Base-by-base conservation (phyloP, 2,888 invertebrate species). In the Cephus spinipes region DNA sequence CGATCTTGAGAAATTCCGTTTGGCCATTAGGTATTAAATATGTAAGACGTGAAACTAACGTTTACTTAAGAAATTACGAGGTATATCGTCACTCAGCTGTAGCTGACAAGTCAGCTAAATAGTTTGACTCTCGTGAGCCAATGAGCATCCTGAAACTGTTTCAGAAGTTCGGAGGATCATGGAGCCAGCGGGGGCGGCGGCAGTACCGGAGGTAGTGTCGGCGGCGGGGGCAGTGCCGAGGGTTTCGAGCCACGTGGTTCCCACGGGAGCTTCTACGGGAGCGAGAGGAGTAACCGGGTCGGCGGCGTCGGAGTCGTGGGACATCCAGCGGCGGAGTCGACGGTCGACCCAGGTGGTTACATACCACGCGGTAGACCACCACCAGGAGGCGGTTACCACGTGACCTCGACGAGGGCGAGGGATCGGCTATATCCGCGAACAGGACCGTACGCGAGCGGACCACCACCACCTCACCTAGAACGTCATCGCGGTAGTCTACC, bases 401-500 rank as follows among this genome's bases (percentile, higher is more conserved):
- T 90, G 90, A 90, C 90, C 88, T 89, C 90, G 83, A 87, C 89
- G 82, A 90, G 90, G 90, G 89, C 90, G 90, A 90, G 90, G 90
- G 90, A 90, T 86, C 89, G 90, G 89, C 87, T 90, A 34, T 90
- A 90, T 79, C 88, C 90, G 84, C 89, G 90, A 79, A 87, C 90
- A 79, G 87, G 88, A 83, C 88, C 90, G 79, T 89, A 92, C 82
- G 90, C 89, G 79, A 89, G 89, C 86, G 92, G 87, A 85, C 81
- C 80, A 69, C 78, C 78, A 78, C 90, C 90, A 87, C 89, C 90
- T 84, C 90, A 90, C 79, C 81, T 90, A 90, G 90, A 90, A 77
- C 90, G 90, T 82, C 90, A 90, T 85, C 88, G 89, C 75, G 86
- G 87, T 81, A 86, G 86, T 81, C 81, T 89, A 79, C 87, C 89